These are phyloP conservation scores for Atethmia centrago DNA, from an alignment of 2,888 invertebrate genomes.

Conservation along the genomic window DNA sequence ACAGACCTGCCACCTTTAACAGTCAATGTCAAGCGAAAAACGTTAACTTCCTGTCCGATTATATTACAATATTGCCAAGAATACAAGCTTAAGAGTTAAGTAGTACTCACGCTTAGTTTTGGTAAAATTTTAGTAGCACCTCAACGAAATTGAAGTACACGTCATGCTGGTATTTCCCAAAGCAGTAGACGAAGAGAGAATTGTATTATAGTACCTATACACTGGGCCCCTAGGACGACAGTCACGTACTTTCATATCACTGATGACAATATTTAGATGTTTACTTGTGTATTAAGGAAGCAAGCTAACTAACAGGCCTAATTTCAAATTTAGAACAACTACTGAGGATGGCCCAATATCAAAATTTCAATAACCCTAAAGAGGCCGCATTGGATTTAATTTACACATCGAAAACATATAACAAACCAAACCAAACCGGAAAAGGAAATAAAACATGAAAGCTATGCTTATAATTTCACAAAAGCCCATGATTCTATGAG, in stretches of 20 bases:
- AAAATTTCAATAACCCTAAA: constrained; percentile 4
- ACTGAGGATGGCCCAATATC: neutral
- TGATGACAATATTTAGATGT: neutral
- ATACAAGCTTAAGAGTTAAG: neutral
- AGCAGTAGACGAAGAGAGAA: constrained; percentile 5
- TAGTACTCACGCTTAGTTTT: neutral
- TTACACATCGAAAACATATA: constrained; percentile 3
- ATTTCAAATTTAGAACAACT: neutral
- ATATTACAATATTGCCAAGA: constrained; percentile 8
- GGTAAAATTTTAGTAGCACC: neutral
- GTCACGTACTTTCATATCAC: neutral
- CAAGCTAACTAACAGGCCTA: too few species aligned
- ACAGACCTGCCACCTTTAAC: neutral
- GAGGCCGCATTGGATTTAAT: constrained; percentile 1
- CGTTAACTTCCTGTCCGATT: constrained; percentile 17
- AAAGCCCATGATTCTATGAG: constrained; percentile 41
- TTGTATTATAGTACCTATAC: neutral
- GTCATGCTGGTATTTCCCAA: constrained; percentile 20
- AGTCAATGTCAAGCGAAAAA: constrained; percentile 25
- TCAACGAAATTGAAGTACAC: neutral
- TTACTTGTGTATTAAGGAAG: neutral
- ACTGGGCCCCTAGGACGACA: neutral
- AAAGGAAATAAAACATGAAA: constrained; percentile 29
- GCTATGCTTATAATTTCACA: constrained; percentile 41
- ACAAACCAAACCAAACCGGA: constrained; percentile 1